Conservation (phyloP, 2,888 invertebrate genomes). For the Cartodere bifasciata region DNA sequence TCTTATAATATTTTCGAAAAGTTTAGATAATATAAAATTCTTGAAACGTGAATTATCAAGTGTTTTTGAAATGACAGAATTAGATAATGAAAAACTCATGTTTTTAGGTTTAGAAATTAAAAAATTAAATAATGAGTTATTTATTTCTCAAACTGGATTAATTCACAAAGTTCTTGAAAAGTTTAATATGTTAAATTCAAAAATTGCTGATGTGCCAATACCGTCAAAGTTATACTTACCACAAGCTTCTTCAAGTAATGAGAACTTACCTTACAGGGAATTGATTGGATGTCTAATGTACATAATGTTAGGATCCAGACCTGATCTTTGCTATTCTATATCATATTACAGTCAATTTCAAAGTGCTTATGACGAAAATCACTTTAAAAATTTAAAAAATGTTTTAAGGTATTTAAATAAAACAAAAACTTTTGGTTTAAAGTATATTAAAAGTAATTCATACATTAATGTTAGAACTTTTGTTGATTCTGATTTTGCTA, state of each 20-base stretch:
- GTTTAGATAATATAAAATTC: slow-evolving; percentile 11
- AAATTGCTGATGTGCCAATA: slow-evolving; percentile 10
- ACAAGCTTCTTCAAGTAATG: background rate
- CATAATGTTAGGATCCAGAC: slow-evolving; percentile 13
- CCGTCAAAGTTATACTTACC: slow-evolving; percentile 11
- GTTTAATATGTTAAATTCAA: slow-evolving; percentile 14
- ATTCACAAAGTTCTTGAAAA: slow-evolving; percentile 13
- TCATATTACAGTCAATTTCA: slow-evolving; percentile 13
- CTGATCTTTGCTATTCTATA: slow-evolving; percentile 13
- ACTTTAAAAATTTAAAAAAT: slow-evolving; percentile 12
- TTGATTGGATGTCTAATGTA: slow-evolving; percentile 13
- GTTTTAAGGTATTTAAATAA: slow-evolving; percentile 11
- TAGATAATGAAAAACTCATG: slow-evolving; percentile 7
- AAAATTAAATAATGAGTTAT: slow-evolving; percentile 8
- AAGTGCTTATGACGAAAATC: slow-evolving; percentile 9
- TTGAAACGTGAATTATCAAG: slow-evolving; percentile 11
- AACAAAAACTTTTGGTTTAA: slow-evolving; percentile 10
- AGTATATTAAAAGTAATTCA: slow-evolving; percentile 11
- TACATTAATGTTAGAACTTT: slow-evolving; percentile 6
- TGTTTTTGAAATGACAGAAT: slow-evolving; percentile 15
- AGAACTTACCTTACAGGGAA: slow-evolving; percentile 11
- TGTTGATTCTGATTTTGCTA: slow-evolving; percentile 14
- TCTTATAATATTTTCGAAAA: slow-evolving; percentile 12
- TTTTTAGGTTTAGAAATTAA: slow-evolving; percentile 13
- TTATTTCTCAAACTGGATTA: slow-evolving; percentile 13